These are phyloP conservation scores for Himalopsyche anomala DNA, from an alignment of 2,888 invertebrate species.

Conservation along the genomic window DNA sequence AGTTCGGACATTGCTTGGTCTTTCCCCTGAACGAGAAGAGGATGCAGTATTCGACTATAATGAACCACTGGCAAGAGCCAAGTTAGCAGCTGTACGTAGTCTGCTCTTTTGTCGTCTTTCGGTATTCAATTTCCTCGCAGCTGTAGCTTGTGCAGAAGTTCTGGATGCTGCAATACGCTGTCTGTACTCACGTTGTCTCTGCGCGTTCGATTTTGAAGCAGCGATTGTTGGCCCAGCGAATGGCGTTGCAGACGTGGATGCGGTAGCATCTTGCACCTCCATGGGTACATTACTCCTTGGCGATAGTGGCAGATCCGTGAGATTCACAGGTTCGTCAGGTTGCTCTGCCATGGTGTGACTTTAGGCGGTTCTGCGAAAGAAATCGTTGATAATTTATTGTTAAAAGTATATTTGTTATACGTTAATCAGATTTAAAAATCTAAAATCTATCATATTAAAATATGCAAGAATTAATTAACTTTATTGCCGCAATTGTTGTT, in stretches of 20 bases:
- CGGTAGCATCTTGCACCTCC: conserved; percentile 39
- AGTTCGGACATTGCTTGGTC: no score
- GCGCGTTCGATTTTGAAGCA: conserved; percentile 39
- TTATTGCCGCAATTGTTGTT: no score
- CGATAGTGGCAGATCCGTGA: conserved; percentile 50
- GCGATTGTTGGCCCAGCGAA: conserved; percentile 39
- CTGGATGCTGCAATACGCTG: conserved; percentile 39
- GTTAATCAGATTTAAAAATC: no score
- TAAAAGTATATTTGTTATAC: no score
- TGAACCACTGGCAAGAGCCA: conserved; percentile 65
- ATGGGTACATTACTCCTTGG: conserved; percentile 51
- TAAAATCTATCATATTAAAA: no score
- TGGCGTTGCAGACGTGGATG: conserved; percentile 39
- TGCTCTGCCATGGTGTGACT: no score
- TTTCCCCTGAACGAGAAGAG: no score
- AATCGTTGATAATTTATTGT: no score
- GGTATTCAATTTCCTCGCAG: conserved; percentile 39
- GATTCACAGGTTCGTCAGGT: no score
- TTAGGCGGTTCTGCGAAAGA: no score
- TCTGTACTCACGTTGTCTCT: conserved; percentile 37
- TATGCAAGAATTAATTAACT: no score
- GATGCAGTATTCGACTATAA: conserved; percentile 59
- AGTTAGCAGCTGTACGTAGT: conserved; percentile 67
- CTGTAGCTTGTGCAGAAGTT: conserved; percentile 39
- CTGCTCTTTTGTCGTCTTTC: conserved; percentile 37